A percentile compares a stretch with the other conserved stretches of the same genome.
Conservation (phyloP, 1,140 invertebrate species). For the Dendrolimus punctatus region DNA sequence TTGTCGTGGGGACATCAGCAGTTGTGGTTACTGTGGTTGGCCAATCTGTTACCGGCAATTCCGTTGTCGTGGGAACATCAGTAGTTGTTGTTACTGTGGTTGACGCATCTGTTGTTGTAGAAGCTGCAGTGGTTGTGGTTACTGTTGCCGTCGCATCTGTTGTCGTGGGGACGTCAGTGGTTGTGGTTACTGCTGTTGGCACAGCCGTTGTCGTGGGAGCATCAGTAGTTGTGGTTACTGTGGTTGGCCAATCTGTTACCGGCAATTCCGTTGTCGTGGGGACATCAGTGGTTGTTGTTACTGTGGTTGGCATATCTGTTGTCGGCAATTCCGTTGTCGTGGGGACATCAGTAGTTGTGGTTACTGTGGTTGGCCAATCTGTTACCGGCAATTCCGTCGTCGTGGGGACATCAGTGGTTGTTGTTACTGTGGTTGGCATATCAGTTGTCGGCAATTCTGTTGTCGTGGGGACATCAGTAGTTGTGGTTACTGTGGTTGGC, state of each 20-base stretch:
- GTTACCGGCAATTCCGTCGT: constrained; percentile 3
- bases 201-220: neutral
- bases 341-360: neutral
- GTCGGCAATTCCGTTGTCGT: no score
- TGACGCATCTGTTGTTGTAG: constrained; percentile 4
- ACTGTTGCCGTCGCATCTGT: neutral
- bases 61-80: neutral
- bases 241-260: neutral
- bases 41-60: no score
- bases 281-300: neutral
- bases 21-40: neutral
- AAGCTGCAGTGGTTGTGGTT: constrained; percentile 4
- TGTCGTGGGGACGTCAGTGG: neutral
- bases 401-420: neutral
- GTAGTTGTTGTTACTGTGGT: neutral
- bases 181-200: no score
- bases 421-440: neutral
- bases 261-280: neutral
- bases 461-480: neutral
- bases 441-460: constrained; percentile 3
- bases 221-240: neutral
- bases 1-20: neutral
- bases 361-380: neutral
- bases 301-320: neutral
- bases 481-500: neutral